Conservation (phyloP, 64 coral and sea anemone genomes). For the Hydrozoanthus tunicans region DNA sequence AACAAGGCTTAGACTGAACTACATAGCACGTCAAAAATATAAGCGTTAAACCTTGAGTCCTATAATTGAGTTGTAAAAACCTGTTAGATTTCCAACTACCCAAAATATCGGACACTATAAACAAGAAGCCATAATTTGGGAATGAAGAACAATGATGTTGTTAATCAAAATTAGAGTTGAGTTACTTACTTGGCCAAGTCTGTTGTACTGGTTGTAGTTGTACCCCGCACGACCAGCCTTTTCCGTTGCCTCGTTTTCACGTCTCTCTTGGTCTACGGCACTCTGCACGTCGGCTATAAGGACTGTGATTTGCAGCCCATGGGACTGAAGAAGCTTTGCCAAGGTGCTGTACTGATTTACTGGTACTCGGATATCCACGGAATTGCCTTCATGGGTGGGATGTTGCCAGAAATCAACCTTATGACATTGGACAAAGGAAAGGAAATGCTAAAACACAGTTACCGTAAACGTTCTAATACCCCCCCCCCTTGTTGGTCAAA, state of each 20-base stretch:
- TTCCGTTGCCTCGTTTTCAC: neutral
- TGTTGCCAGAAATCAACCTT: constrained; percentile 77
- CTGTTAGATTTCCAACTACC: too few relatives aligned
- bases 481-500: too few relatives aligned
- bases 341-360: constrained; percentile 27
- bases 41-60: too few relatives aligned
- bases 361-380: constrained; percentile 62
- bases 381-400: constrained; percentile 25
- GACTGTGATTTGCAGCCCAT: constrained; percentile 56
- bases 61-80: too few relatives aligned
- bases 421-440: neutral
- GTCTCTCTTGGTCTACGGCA: constrained; percentile 51
- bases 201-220: constrained; percentile 69
- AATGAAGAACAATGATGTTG: too few relatives aligned
- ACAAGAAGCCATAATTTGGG: too few relatives aligned
- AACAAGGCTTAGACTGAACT: too few relatives aligned
- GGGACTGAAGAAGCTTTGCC: constrained; percentile 20
- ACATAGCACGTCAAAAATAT: too few relatives aligned
- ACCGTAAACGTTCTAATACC: neutral
- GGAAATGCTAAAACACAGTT: neutral
- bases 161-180: too few relatives aligned
- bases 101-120: too few relatives aligned
- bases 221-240: constrained; percentile 22
- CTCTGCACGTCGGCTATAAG: constrained; percentile 63
- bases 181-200: constrained; percentile 14